Evolutionary conservation across 2,888 invertebrate species (phyloP), one percentile per base, ranked within the genome.

Genomic region (Ormia ochracea): DNA sequence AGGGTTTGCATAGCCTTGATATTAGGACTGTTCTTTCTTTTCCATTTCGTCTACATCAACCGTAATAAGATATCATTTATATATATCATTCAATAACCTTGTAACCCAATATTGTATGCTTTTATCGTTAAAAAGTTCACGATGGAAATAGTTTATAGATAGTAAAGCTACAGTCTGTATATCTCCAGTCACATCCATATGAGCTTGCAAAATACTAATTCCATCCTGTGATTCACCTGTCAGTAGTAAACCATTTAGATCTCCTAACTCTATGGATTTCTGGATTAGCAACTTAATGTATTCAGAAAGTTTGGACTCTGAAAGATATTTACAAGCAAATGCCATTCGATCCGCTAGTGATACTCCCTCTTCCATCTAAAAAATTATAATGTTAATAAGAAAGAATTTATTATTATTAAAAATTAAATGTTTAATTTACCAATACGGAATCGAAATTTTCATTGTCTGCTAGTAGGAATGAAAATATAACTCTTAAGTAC

Each of bases 141-240:
- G 90, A 48, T 95, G 93, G 87, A 95, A 93, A 83, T 95, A 94
- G 87, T 95, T 92, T 58, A 96, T 93, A 54, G 94, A 92, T 85
- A 96, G 92, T 82, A 97, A 90, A 84, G 96, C 94, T 17, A 94
- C 96, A 23, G 97, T 96, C 91, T 98, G 98, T 80, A 98, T 94
- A 91, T 98, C 98, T 7, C 95, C 95, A 1, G 96, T 94, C 33
- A 91, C 89, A 90, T 98, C 97, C 84, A 98, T 91, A 90, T 96
- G 98, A 81, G 93, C 93, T 90, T 97, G 96, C 84, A 98, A 91
- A 84, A 98, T 91, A 76, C 93, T 92, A 48, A 97, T 91, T 41
- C 96, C 95, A 84, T 95, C 95, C 4, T 91, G 87, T 52, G 93
- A 93, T 65, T 94, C 93, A 91, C 96, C 96, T 31, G 96, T 96